Percentiles rank a stretch among this genome's conserved stretches.
Evolutionary conservation across 2,113 vertebrate species (phyloP).

Genomic region (Thymallus thymallus): DNA sequence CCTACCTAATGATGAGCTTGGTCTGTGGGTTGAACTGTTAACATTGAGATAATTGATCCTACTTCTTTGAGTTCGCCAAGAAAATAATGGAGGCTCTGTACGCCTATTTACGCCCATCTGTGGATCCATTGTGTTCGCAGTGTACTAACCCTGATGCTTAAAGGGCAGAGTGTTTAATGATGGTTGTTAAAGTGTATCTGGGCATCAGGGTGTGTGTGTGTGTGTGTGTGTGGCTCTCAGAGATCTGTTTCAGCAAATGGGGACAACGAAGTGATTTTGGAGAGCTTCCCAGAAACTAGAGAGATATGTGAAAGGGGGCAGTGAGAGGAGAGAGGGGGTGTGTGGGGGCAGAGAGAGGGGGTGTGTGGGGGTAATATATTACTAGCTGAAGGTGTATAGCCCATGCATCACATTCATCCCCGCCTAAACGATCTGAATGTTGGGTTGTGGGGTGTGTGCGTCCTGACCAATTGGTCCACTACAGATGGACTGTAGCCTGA

Average conservation of each 20-base stretch:
- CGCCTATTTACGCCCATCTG: no score
- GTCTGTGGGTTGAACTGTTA: no score
- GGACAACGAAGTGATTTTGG: constrained; percentile 49
- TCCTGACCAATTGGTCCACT: constrained; percentile 30
- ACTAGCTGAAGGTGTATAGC: background rate
- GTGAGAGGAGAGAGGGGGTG: background rate
- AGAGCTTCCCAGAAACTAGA: constrained; percentile 40
- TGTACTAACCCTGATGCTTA: no score
- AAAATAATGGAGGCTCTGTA: no score
- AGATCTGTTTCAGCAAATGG: constrained; percentile 43
- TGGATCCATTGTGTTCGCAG: no score
- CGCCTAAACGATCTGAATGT: constrained; percentile 14
- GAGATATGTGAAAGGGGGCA: background rate
- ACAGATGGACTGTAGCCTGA: constrained; percentile 6
- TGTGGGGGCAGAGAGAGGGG: background rate
- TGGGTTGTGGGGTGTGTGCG: background rate
- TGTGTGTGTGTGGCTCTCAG: constrained; percentile 40
- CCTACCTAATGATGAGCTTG: no score
- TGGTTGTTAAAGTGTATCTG: constrained; percentile 24
- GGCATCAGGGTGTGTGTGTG: background rate
- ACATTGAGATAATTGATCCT: no score
- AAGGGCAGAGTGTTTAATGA: constrained; percentile 60
- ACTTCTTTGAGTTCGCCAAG: no score
- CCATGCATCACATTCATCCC: constrained; percentile 33
- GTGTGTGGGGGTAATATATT: background rate